These are phyloP conservation scores for Cylindroiulus punctatus DNA, from an alignment of 2,888 invertebrate genomes.

Conservation along the genomic window DNA sequence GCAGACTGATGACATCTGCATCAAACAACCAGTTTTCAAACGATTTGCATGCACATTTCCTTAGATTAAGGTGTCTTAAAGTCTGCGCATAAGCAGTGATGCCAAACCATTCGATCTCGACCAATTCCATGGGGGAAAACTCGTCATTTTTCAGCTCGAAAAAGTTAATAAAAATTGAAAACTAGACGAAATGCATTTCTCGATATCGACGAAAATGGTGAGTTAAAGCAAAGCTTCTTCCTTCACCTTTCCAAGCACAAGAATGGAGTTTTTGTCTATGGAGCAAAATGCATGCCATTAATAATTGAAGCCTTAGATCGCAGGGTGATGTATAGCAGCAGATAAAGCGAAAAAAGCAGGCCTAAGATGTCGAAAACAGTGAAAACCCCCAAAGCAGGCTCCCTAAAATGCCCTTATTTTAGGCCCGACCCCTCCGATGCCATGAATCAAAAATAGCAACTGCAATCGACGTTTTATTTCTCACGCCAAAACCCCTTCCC, in stretches of 20 bases:
- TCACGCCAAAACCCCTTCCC: neutral
- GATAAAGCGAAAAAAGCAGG: neutral
- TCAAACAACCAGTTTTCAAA: no score
- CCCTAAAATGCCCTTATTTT: slow-evolving; percentile 15
- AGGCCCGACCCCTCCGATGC: neutral
- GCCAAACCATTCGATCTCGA: no score
- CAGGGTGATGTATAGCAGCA: slow-evolving; percentile 12
- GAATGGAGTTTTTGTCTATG: neutral
- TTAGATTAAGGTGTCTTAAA: no score
- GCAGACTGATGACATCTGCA: no score
- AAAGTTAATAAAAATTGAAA: no score
- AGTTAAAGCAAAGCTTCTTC: neutral
- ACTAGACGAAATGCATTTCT: no score
- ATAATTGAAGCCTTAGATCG: slow-evolving; percentile 34
- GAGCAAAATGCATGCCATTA: slow-evolving; percentile 4
- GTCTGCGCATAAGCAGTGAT: no score
- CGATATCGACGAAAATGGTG: neutral
- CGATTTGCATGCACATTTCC: no score
- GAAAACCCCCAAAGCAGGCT: neutral
- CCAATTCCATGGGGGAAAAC: no score
- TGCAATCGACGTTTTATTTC: slow-evolving; percentile 29
- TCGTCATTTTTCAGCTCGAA: no score
- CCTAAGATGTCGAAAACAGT: neutral
- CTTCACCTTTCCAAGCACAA: neutral
- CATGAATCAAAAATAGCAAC: slow-evolving; percentile 34